These are phyloP conservation scores for Cecidostiba fungosa DNA, from an alignment of 2,888 invertebrate species.

Conservation along the genomic window DNA sequence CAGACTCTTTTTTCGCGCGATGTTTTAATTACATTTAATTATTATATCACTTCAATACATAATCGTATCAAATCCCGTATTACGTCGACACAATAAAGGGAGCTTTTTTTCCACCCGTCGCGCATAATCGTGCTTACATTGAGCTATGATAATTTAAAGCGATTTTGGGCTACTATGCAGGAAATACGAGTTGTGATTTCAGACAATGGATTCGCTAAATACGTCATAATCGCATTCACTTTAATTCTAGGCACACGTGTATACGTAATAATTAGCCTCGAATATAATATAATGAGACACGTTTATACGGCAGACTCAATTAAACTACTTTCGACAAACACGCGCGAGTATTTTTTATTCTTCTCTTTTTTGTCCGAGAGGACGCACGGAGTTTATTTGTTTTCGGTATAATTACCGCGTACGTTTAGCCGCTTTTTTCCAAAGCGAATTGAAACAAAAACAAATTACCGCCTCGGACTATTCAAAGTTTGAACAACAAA, in stretches of 20 bases:
- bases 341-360: not conserved
- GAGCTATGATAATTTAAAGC: slow-evolving; percentile 34
- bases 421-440: no score
- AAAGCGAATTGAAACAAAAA: not conserved
- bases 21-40: no score
- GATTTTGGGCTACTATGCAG: not conserved
- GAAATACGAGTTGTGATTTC: slow-evolving; percentile 36
- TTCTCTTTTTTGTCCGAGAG: not conserved
- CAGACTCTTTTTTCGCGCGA: no score
- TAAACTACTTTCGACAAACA: slow-evolving; percentile 18
- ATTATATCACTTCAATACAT: not conserved
- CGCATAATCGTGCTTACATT: not conserved
- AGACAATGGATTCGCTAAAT: slow-evolving; percentile 39
- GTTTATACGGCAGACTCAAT: slow-evolving; percentile 12
- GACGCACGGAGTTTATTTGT: not conserved
- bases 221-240: slow-evolving; percentile 46
- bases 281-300: not conserved
- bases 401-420: not conserved
- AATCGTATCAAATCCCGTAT: not conserved
- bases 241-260: slow-evolving; percentile 17
- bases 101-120: not conserved
- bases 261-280: slow-evolving; percentile 21
- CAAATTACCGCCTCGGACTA: not conserved
- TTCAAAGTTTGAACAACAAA: slow-evolving; percentile 30
- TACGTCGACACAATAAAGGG: not conserved